Percentiles rank a stretch among this genome's conserved stretches.
Evolutionary conservation across 2,888 invertebrate species (phyloP).

Genomic region (Drosophila austrosaltans): DNA sequence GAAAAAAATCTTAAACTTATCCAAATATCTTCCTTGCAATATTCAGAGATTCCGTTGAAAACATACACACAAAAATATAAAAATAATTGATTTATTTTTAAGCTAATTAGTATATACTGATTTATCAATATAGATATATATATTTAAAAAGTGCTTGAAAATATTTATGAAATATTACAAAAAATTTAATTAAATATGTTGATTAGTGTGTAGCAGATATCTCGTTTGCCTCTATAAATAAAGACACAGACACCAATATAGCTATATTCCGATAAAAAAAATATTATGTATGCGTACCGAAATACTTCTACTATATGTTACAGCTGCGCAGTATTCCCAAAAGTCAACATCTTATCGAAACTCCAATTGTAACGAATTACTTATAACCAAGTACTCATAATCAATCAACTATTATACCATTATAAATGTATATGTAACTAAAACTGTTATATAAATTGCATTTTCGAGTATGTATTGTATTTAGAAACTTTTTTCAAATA

Average conservation of each 20-base stretch:
- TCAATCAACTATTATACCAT: constrained; percentile 43
- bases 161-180: constrained; percentile 72
- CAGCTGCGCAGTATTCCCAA: constrained; percentile 34
- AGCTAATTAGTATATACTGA: constrained; percentile 41
- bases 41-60: constrained; percentile 80
- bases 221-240: constrained; percentile 51
- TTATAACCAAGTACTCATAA: constrained; percentile 54
- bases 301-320: constrained; percentile 38
- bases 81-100: constrained; percentile 56
- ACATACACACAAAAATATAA: constrained; percentile 64
- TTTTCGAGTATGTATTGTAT: constrained; percentile 28
- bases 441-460: constrained; percentile 4
- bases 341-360: constrained; percentile 19
- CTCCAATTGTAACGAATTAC: constrained; percentile 57
- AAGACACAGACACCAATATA: constrained; percentile 6
- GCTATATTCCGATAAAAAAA: constrained; percentile 15
- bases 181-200: constrained; percentile 57
- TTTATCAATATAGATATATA: constrained; percentile 20
- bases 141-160: constrained; percentile 70
- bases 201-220: constrained; percentile 67
- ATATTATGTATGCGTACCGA: background rate
- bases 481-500: constrained; percentile 39
- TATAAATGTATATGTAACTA: constrained; percentile 32
- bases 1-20: constrained; percentile 41
- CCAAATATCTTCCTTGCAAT: constrained; percentile 78